phyloP scores from a whole-genome alignment of 64 coral and sea anemone genomes.

The Hydrozoanthus tunicans region DNA sequence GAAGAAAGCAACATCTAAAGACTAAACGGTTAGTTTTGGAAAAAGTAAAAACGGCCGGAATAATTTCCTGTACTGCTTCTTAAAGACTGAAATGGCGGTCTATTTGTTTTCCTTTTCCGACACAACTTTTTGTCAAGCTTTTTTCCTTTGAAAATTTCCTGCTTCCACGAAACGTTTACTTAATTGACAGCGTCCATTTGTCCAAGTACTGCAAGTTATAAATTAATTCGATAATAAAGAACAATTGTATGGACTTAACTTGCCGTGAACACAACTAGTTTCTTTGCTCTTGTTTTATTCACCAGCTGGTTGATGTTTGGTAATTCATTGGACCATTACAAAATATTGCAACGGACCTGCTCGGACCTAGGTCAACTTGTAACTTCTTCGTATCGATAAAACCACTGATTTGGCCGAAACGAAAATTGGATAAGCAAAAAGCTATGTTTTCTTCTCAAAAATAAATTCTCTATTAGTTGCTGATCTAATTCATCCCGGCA shows the following conservation, averaged over 20 bases:
- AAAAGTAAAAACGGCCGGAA: too few species aligned
- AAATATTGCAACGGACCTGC: constrained; percentile 16
- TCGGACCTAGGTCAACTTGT: not conserved
- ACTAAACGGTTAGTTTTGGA: too few species aligned
- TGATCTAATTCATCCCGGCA: constrained; percentile 5
- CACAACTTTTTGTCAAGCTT: too few species aligned
- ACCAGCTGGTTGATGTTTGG: constrained; percentile 19
- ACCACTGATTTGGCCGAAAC: not conserved
- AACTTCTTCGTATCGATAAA: not conserved
- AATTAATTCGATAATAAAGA: not conserved
- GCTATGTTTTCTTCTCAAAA: not conserved
- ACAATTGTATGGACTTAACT: not conserved
- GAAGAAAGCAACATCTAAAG: too few species aligned
- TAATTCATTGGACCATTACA: constrained; percentile 8
- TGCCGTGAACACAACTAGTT: constrained; percentile 25
- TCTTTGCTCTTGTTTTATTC: not conserved
- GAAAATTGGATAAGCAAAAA: too few species aligned
- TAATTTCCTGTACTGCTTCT: too few species aligned
- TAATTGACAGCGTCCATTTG: too few species aligned
- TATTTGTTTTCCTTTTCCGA: too few species aligned
- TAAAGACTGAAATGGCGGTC: too few species aligned
- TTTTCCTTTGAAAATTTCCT: too few species aligned
- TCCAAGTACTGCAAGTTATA: not conserved
- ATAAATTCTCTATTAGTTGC: not conserved
- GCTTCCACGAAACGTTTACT: too few species aligned